phyloP scores from a whole-genome alignment of 23 tunicate genomes.

The Phallusia fumigata region DNA sequence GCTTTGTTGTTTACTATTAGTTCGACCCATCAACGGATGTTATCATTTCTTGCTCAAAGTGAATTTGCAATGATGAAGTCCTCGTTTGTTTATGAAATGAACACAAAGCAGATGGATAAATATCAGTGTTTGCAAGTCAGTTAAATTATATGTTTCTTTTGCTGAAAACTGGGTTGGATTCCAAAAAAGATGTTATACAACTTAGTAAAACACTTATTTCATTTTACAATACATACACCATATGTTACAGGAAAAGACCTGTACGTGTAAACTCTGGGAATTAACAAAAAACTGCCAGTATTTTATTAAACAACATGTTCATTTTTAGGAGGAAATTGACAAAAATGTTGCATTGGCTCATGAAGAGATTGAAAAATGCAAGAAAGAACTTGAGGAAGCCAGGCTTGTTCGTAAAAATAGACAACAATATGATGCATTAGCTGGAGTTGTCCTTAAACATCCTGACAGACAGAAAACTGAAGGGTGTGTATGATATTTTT shows the following conservation, averaged over 20 bases:
- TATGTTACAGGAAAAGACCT: too few species aligned
- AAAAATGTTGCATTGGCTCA: constrained; percentile 66
- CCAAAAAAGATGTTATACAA: too few species aligned
- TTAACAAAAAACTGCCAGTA: too few species aligned
- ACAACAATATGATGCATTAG: constrained; percentile 83
- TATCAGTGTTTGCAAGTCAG: constrained; percentile 64
- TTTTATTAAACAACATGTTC: not conserved
- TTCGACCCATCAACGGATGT: constrained; percentile 75
- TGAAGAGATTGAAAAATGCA: constrained; percentile 71
- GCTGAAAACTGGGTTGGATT: too few species aligned
- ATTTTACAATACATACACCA: too few species aligned
- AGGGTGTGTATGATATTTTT: constrained; percentile 34
- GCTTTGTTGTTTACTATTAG: constrained; percentile 13
- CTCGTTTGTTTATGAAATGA: constrained; percentile 74
- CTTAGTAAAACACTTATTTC: too few species aligned
- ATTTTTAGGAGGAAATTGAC: constrained; percentile 66
- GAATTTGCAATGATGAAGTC: constrained; percentile 87
- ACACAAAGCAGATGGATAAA: constrained; percentile 65
- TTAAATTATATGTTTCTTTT: too few species aligned
- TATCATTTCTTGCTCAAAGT: constrained; percentile 71
- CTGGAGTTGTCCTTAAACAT: constrained; percentile 73
- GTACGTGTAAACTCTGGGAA: too few species aligned
- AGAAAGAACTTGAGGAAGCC: constrained; percentile 70
- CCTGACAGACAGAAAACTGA: constrained; percentile 80
- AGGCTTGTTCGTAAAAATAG: constrained; percentile 69